Evolutionary conservation across 35 echinoderm and acorn worm genomes (phyloP), one percentile per base, ranked within the genome.

Genomic region (Ophioderma brevispina): DNA sequence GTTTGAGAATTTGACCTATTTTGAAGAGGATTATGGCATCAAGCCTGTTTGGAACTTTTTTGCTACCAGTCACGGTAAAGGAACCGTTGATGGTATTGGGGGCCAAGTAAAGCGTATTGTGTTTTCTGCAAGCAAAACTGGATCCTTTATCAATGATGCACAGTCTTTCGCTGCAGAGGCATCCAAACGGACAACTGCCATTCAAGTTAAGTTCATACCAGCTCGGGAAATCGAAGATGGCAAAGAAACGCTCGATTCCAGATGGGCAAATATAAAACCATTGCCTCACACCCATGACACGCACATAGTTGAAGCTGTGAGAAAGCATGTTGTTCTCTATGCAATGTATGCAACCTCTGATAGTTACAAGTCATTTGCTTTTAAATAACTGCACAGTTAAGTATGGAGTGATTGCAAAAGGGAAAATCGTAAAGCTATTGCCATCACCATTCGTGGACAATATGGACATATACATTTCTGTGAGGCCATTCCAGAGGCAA

Each of bases 71-170:
- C 93, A 95, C 87, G 93, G 93, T 11, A 95, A 95, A 89, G 93
- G 93, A 38, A 76, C 82, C 40, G 82, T 91, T 15, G 93, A 92
- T 95, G 93, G 93, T 28, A 87, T 95, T 76, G 92, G 88, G 21
- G 88, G 92, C 1, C 31, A 78, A 10, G 85, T 86, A 52, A 92
- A 87, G 78, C 38, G 42, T n/a, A 2, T 36, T 37, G 90, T 92
- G 75, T 85, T 70, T 2, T 21, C 46, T n/a, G 89, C 82, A 8
- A 18, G 8, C 6, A 46, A 21, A 28, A 36, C 42, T 11, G 80
- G 80, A 36, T 30, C 37, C 14, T 35, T 75, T 76, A 86, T 84
- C 0, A 84, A 78, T 25, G 64, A 88, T 82, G 77, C 85, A 30
- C 14, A 59, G 82, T 83, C 36, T 21, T 94, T 89, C 78, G 81